Evolutionary conservation across 1,140 invertebrate species (phyloP).

Genomic region (Chrysopa pallens): DNA sequence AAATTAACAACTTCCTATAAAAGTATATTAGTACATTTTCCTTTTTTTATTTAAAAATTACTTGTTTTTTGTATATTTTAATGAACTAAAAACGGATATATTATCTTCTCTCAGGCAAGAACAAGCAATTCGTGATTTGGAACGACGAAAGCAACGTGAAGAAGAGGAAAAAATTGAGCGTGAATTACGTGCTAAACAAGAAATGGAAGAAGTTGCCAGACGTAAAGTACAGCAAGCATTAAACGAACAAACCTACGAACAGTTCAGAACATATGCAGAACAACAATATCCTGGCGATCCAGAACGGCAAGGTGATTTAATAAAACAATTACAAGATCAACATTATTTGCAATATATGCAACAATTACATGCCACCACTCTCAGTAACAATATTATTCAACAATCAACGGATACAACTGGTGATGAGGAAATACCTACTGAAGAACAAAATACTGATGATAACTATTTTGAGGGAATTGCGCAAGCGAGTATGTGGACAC

Average conservation of each 20-base stretch:
- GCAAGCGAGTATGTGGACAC: slow-evolving; percentile 90
- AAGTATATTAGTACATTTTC: too few relatives aligned
- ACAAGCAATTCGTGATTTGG: slow-evolving; percentile 5
- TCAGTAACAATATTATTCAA: slow-evolving; percentile 3
- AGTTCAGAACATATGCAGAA: slow-evolving; percentile 85
- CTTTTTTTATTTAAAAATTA: too few relatives aligned
- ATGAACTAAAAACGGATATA: too few relatives aligned
- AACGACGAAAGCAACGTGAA: slow-evolving; percentile 27
- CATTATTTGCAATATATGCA: slow-evolving; percentile 98
- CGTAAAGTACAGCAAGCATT: slow-evolving; percentile 87
- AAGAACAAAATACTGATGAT: slow-evolving; percentile 10
- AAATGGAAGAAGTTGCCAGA: slow-evolving; percentile 39
- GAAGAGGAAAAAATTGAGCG: slow-evolving; percentile 32
- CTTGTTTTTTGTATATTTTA: too few relatives aligned
- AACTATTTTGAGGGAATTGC: slow-evolving; percentile 37
- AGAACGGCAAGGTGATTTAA: slow-evolving; percentile 84
- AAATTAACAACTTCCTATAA: too few relatives aligned
- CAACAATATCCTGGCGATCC: slow-evolving; percentile 88
- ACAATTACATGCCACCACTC: slow-evolving; percentile 39
- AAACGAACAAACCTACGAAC: slow-evolving; percentile 88
- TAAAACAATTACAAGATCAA: slow-evolving; percentile 87
- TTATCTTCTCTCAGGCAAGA: neutral
- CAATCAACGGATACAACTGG: neutral
- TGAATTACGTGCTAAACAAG: slow-evolving; percentile 40
- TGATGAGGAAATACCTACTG: neutral